phyloP scores from a whole-genome alignment of 2,888 invertebrate genomes.

The Volucella inflata region DNA sequence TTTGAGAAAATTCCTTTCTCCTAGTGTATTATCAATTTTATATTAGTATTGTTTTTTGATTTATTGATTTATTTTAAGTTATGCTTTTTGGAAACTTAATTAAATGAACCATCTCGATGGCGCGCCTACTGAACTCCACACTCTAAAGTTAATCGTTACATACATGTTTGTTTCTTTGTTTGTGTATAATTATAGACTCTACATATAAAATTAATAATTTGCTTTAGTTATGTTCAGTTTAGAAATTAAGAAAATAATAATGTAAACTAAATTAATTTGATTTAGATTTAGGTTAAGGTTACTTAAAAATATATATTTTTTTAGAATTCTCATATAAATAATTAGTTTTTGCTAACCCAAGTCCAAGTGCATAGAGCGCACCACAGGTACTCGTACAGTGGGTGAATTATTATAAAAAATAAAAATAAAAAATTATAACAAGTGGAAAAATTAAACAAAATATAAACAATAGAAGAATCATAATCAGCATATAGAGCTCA shows the following conservation, averaged over 20 bases:
- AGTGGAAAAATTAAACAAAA: conserved; percentile 30
- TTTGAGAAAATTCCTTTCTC: background rate
- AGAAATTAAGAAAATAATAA: background rate
- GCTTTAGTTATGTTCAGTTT: background rate
- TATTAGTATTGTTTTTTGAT: background rate
- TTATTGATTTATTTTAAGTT: background rate
- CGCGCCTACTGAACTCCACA: background rate
- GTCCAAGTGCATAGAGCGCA: conserved; percentile 27
- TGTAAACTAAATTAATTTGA: conserved; percentile 17
- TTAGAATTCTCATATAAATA: conserved; percentile 61
- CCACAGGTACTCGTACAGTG: conserved; percentile 16
- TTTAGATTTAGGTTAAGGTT: conserved; percentile 19
- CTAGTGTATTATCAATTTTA: background rate
- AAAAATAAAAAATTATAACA: conserved; percentile 55
- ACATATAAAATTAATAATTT: conserved; percentile 10
- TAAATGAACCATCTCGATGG: background rate
- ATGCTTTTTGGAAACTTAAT: background rate
- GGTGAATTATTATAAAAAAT: conserved; percentile 51
- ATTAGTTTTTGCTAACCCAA: conserved; percentile 57
- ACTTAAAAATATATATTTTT: conserved; percentile 49
- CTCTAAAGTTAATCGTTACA: conserved; percentile 1
- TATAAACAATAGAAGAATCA: conserved; percentile 40
- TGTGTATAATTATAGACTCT: conserved; percentile 26
- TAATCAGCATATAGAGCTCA: conserved; percentile 39
- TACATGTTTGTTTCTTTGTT: conserved; percentile 3